Percentiles rank a stretch among this genome's conserved stretches.
Evolutionary conservation across 2,888 invertebrate species (phyloP).

Genomic region (Ferdinandea cuprea): DNA sequence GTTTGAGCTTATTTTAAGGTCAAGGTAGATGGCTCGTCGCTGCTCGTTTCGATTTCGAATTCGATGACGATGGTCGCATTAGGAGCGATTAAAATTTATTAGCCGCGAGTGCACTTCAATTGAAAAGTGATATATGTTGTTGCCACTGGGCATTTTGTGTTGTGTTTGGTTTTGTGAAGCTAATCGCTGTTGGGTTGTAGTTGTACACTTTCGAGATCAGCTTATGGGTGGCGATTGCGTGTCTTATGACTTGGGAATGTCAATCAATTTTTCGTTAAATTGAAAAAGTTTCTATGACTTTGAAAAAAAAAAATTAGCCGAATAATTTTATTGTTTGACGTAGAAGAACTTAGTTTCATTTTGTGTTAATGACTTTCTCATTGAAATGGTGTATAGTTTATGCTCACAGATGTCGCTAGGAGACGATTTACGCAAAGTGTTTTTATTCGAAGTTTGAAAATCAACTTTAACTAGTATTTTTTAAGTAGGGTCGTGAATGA

Average conservation of each 20-base stretch:
- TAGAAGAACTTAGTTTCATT: too few species aligned
- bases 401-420: too few species aligned
- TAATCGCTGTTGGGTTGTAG: neutral
- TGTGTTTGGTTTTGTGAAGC: constrained; percentile 20
- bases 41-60: neutral
- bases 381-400: too few species aligned
- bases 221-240: constrained; percentile 13
- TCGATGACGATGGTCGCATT: constrained; percentile 22
- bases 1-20: constrained; percentile 55
- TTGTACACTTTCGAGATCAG: constrained; percentile 12
- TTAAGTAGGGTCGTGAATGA: too few species aligned
- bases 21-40: constrained; percentile 55
- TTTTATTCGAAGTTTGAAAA: too few species aligned
- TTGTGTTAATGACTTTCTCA: too few species aligned
- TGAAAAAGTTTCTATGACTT: too few species aligned
- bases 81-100: constrained; percentile 47
- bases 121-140: constrained; percentile 40
- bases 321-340: too few species aligned
- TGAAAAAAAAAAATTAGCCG: too few species aligned
- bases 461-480: too few species aligned
- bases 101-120: constrained; percentile 32
- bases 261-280: neutral
- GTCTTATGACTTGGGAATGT: neutral
- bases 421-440: too few species aligned
- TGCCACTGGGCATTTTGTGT: constrained; percentile 40